Evolutionary conservation across 2,888 invertebrate genomes (phyloP).

Genomic region (Tholera decimalis): DNA sequence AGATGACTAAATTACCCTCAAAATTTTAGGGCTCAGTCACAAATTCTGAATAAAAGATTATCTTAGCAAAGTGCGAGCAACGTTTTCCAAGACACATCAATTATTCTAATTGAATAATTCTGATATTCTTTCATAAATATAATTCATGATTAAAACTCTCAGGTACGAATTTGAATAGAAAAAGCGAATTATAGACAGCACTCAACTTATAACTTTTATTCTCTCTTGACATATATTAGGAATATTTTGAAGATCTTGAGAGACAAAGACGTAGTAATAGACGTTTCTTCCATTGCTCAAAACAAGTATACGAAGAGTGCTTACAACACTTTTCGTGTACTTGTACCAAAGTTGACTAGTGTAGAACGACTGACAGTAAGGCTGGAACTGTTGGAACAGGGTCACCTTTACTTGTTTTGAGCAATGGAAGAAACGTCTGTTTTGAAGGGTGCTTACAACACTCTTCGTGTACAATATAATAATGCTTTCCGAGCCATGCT

Average conservation of each 20-base stretch:
- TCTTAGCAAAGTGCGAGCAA: slow-evolving; percentile 6
- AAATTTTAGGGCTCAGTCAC: not conserved
- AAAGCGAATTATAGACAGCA: slow-evolving; percentile 20
- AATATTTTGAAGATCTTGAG: not conserved
- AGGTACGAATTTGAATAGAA: slow-evolving; percentile 25
- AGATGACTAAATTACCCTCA: not conserved
- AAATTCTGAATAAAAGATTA: not conserved
- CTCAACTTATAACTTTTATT: slow-evolving; percentile 24
- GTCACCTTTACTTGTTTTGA: too few species aligned
- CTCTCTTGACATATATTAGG: slow-evolving; percentile 4
- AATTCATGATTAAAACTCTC: slow-evolving; percentile 31
- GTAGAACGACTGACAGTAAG: too few species aligned
- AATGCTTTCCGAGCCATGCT: too few species aligned
- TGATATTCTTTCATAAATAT: slow-evolving; percentile 13
- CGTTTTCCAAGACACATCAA: not conserved
- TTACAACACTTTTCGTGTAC: too few species aligned
- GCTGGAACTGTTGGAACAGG: too few species aligned
- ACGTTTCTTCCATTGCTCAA: too few species aligned
- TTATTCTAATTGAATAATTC: slow-evolving; percentile 36
- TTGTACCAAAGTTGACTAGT: too few species aligned
- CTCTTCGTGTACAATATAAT: too few species aligned
- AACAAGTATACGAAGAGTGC: too few species aligned
- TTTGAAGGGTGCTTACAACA: too few species aligned
- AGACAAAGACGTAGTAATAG: too few species aligned
- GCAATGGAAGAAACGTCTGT: too few species aligned